A percentile compares a stretch with the other conserved stretches of the same genome.
Evolutionary conservation across 2,113 vertebrate genomes (phyloP).

Genomic region (Verasper variegatus): DNA sequence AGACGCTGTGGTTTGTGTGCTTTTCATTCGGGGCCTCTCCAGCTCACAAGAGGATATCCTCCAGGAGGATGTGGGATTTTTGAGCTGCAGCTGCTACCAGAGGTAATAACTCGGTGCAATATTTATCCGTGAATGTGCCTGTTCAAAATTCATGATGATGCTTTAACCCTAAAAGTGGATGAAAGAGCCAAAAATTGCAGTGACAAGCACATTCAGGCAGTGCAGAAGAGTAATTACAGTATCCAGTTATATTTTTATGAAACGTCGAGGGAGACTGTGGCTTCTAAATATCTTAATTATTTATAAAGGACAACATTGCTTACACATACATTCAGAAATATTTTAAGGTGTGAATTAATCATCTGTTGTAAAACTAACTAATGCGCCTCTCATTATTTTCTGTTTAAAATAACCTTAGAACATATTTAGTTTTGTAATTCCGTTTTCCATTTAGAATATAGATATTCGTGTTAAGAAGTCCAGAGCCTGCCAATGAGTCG

Average conservation of each 20-base stretch:
- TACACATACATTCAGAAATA: background rate
- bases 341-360: background rate
- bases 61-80: too few species aligned
- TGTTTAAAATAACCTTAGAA: too few species aligned
- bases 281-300: background rate
- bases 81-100: background rate
- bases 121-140: background rate
- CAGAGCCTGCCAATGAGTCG: too few species aligned
- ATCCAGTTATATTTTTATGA: background rate
- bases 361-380: background rate
- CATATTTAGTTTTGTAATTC: too few species aligned
- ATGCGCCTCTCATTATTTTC: too few species aligned
- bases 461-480: too few species aligned
- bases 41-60: background rate
- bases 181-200: background rate
- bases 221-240: too few species aligned
- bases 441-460: too few species aligned
- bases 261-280: background rate
- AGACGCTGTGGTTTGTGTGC: constrained; percentile 24
- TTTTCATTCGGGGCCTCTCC: background rate
- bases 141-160: background rate
- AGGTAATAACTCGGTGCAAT: background rate
- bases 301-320: background rate
- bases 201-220: background rate
- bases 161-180: background rate